phyloP scores from a whole-genome alignment of 2,888 invertebrate genomes.

The Escarpia spicata region DNA sequence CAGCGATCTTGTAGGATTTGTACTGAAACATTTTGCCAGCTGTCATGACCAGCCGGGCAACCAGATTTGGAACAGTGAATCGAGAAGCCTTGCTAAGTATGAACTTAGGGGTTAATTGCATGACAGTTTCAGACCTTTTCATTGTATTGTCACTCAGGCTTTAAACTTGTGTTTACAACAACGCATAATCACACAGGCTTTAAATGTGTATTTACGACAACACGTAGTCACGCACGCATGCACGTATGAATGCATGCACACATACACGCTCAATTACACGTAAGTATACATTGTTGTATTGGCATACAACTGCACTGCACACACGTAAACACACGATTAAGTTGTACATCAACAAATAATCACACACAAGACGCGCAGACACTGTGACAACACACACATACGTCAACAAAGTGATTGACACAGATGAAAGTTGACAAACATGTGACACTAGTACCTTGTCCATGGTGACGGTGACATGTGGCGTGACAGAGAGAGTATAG shows the following conservation, averaged over 20 bases:
- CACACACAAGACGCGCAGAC: background rate
- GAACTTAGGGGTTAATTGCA: background rate
- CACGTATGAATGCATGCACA: background rate
- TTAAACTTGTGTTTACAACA: background rate
- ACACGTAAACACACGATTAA: background rate
- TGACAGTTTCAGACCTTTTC: background rate
- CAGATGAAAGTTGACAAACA: background rate
- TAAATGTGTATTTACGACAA: background rate
- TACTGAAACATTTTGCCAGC: no score
- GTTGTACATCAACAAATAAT: background rate
- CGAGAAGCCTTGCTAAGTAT: no score
- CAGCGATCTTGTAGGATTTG: no score
- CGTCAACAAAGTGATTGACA: background rate
- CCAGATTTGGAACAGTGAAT: no score
- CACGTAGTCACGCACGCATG: background rate
- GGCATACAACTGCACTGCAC: background rate
- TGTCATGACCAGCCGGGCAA: no score
- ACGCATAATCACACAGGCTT: background rate
- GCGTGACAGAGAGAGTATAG: background rate
- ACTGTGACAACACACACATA: background rate
- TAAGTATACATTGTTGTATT: background rate
- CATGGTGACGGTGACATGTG: slow-evolving; percentile 1
- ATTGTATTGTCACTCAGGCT: background rate
- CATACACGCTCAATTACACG: background rate
- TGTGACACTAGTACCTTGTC: slow-evolving; percentile 13